Base-by-base conservation (phyloP, 2,888 invertebrate species). In the Panopea generosa region DNA sequence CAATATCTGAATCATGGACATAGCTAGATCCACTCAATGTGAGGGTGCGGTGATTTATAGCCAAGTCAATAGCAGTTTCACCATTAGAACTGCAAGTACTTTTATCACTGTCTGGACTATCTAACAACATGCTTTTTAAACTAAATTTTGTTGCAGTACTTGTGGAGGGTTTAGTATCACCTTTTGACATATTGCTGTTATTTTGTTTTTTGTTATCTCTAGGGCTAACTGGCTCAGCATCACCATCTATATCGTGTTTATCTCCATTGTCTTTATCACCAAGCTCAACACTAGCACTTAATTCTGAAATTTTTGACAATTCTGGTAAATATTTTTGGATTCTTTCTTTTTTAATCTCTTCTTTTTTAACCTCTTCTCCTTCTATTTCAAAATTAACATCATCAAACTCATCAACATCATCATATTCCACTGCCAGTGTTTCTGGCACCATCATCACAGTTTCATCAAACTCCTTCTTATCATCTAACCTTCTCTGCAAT, bases 381-480 rank as follows among this genome's bases (percentile, higher is more conserved):
- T 59, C 26, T 20, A 49, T 16, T 61, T 18, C 7, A 14, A 24
- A 4, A 3, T 40, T 33, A 38, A 53, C 55, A 20, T 60, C 60
- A 45, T 60, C 60, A 45, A 45, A 45, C 11, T 50, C 33, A 22
- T 69, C 66, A 14, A 38, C 53, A 24, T 70, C 70, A 57, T 33
- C 27, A 63, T 33, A 40, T 22, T 49, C 78, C n/a, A 71, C 45
- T 16, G 76, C 63, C 24, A 76, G 55, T 1, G 83, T 80, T 61
- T 83, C 83, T 20, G 83, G 80, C 0, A 82, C 75, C 18, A 76
- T 56, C 14, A 72, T 26, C 0, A 72, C 38, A 29, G 49, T 65
- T 9, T 26, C 38, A 29, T 55, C 49, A 50, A 50, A 33, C 33
- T 33, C 33, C n/a, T 26, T 55, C 22, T 45, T 45, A 22, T 14